These are phyloP conservation scores for Euclidia mi DNA, from an alignment of 2,888 invertebrate species.

Conservation along the genomic window DNA sequence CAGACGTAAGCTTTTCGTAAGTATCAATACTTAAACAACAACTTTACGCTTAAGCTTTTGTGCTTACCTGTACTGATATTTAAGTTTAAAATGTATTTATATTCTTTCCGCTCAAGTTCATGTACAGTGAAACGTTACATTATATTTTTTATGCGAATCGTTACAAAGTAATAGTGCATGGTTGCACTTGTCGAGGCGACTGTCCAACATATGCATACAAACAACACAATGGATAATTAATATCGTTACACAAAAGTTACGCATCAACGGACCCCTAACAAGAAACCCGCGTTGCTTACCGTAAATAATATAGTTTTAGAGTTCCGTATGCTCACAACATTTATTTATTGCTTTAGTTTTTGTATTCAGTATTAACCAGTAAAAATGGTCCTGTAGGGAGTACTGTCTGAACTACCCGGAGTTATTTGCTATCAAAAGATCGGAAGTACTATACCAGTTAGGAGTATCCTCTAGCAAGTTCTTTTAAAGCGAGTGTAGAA, in stretches of 20 bases:
- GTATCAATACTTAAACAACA: constrained; percentile 3
- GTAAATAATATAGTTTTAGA: constrained; percentile 47
- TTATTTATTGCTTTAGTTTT: constrained; percentile 9
- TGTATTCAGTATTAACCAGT: not conserved
- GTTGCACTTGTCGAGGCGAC: constrained; percentile 22
- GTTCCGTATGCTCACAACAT: constrained; percentile 16
- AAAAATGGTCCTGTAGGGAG: too few species aligned
- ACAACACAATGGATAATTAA: constrained; percentile 58
- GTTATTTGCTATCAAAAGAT: too few species aligned
- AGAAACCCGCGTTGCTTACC: constrained; percentile 42
- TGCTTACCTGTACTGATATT: too few species aligned
- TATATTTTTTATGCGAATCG: constrained; percentile 3
- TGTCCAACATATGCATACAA: constrained; percentile 41
- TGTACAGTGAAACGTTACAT: too few species aligned
- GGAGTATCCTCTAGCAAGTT: too few species aligned
- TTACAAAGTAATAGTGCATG: constrained; percentile 5
- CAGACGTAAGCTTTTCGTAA: too few species aligned
- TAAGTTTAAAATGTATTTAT: too few species aligned
- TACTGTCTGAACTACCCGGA: too few species aligned
- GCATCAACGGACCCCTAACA: constrained; percentile 47
- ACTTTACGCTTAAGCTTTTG: not conserved
- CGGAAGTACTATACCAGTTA: too few species aligned
- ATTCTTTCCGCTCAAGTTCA: too few species aligned
- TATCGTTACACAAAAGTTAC: constrained; percentile 58
- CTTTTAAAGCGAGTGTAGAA: not conserved